phyloP scores from a whole-genome alignment of 2,113 vertebrate species.

The Podarcis cretensis region DNA sequence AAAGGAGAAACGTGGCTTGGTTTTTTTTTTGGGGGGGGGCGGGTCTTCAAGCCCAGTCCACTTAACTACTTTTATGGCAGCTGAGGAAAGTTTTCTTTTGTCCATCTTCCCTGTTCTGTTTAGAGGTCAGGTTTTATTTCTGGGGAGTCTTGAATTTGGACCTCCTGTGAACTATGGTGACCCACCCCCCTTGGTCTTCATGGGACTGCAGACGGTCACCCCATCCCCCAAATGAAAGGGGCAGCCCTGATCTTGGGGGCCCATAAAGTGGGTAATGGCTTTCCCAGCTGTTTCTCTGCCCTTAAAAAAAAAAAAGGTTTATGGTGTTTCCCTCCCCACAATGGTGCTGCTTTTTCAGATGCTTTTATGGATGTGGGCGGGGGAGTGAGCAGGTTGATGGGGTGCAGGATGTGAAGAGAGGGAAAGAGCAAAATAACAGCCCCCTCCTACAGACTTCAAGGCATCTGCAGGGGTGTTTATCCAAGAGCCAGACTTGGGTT shows the following conservation, averaged over 20 bases:
- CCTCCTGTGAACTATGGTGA: rapidly evolving
- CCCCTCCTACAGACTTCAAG: not conserved
- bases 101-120: no score
- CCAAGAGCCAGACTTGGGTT: not conserved
- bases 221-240: constrained; percentile 29
- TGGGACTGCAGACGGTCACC: not conserved
- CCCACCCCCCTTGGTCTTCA: not conserved
- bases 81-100: not conserved
- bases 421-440: not conserved
- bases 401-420: not conserved
- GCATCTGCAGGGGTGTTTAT: not conserved
- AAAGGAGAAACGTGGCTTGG: not conserved
- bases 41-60: not conserved
- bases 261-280: constrained; percentile 56
- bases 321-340: not conserved
- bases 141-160: not conserved
- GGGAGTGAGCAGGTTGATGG: not conserved
- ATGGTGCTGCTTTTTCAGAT: constrained; percentile 25
- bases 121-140: not conserved
- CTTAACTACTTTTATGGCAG: not conserved
- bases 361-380: constrained; percentile 32
- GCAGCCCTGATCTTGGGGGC: not conserved
- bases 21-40: no score
- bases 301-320: not conserved
- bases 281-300: constrained; percentile 44